A percentile compares a stretch with the other conserved stretches of the same genome.
Conservation (phyloP, 1,140 invertebrate genomes). For the Holcopasites calliopsidis region DNA sequence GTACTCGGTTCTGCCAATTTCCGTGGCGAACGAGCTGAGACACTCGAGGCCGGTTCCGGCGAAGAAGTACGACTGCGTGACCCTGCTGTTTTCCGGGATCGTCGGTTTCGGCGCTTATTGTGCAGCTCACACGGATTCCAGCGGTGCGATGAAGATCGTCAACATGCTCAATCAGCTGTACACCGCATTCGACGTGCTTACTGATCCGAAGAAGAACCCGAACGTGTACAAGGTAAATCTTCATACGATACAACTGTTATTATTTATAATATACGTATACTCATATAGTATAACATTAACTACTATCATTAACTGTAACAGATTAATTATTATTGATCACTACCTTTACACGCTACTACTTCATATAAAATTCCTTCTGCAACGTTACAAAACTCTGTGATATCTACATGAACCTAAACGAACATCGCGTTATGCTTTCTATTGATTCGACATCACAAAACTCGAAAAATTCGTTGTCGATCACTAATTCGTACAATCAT, state of each 20-base stretch:
- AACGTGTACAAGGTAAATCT: slow-evolving; percentile 94
- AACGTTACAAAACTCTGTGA: too few relatives aligned
- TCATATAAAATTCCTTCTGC: too few relatives aligned
- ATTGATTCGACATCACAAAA: background rate
- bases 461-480: background rate
- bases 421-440: too few relatives aligned
- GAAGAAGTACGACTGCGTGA: slow-evolving; percentile 92
- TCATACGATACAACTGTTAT: slow-evolving; percentile 7
- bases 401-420: too few relatives aligned
- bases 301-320: too few relatives aligned
- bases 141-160: slow-evolving; percentile 95
- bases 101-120: slow-evolving; percentile 95
- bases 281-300: too few relatives aligned
- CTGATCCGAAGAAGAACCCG: slow-evolving; percentile 93
- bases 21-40: slow-evolving; percentile 94
- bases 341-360: too few relatives aligned
- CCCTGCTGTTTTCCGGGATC: slow-evolving; percentile 95
- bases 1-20: slow-evolving; percentile 96
- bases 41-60: slow-evolving; percentile 94
- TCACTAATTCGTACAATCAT: background rate
- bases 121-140: slow-evolving; percentile 90
- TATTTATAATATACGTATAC: too few relatives aligned
- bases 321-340: too few relatives aligned
- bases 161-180: slow-evolving; percentile 95
- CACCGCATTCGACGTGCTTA: slow-evolving; percentile 94